Evolutionary conservation across 1,140 invertebrate species (phyloP), one percentile per base, ranked within the genome.

Genomic region (Steinernema khuongi): DNA sequence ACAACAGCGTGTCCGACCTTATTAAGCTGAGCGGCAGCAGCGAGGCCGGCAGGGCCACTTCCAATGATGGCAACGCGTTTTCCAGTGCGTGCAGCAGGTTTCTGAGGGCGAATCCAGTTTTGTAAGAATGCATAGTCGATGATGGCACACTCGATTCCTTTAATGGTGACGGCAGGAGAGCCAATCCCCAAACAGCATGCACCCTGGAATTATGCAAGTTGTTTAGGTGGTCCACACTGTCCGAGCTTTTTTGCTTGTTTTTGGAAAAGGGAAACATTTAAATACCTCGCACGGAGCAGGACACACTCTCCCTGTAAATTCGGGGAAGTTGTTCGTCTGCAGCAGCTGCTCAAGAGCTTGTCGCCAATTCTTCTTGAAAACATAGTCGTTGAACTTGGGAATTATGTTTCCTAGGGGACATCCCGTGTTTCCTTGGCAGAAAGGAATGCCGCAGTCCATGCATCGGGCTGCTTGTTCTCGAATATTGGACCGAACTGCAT

Each of bases 391-490:
- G 94, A 94, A 99, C 88, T 97, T 97, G 28, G 96, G 96, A 83
- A 99, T 97, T 73, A 99, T 96, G 85, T 99, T 99, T 50, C 94
- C 94, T 18, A 99, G 89, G 1, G 96, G 96, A 87, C 96, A 98
- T 67, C 95, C 96, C 84, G 97, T 92, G 79, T 92, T 91, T 32
- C 93, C 94, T 87, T 99, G 96, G 86, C 96, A 99, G 87, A 99
- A 99, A 7, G 96, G 96, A 29, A 99, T 94, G 29, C 96, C 96
- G 87, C 96, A 99, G 81, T 99, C 96, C 96, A 99, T 99, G 86
- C 96, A 99, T 81, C 95, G 89, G 0, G 96, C 94, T 14, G 96
- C 94, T 87, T 99, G 96, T 0, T 91, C 89, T 67, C 91, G 89
- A 14, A 99, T 88, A 32, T 93, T 93, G 83, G 94, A 93, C 1